Base-by-base conservation (phyloP, 2,888 invertebrate species). In the Diachrysia chrysitis region DNA sequence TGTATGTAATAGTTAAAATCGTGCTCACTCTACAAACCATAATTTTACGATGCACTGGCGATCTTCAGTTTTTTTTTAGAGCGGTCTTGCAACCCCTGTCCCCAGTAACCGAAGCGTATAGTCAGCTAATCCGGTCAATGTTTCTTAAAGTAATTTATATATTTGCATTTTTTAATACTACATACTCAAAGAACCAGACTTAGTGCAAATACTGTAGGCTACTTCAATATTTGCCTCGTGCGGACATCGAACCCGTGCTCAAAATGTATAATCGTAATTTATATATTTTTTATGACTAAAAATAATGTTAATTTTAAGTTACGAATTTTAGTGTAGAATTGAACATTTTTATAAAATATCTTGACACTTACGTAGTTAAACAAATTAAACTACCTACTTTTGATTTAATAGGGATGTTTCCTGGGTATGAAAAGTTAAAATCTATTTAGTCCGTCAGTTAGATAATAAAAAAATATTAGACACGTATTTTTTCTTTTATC, bases 81-180 rank as follows among this genome's bases (percentile, higher is more conserved):
- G 42, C 42, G 42, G 42, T 42, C 42, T 42, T 51, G 48, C 48
- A 21, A 51, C 48, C 48, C 48, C 21, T 51, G 21, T 12, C 48
- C 21, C 19, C 12, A 21, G 12, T 10, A 21, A 51, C 19, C 48
- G 48, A 51, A 51, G 19, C 48, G 48, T 51, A 21, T 21, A 51
- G 48, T 21, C 48, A 9, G 48, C 19, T 51, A 51, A 51, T 51
- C 19, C 48, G 21, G 48, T 21, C 48, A 51, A 51, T 19, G 48
- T 51, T 51, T 19, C 48, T 17, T 51, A 51, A 10, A 51, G 12
- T 19, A 19, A 21, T 51, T 51, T 21, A 21, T 21, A 51, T 21
- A 21, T 51, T 51, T 21, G 21, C 48, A 51, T 51, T 21, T 21
- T 51, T 51, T 51, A 51, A 16, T 12, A 46, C 2, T 10, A 10